phyloP scores from a whole-genome alignment of 2,797 vertebrate genomes.

The Neosilurus hyrtlii region DNA sequence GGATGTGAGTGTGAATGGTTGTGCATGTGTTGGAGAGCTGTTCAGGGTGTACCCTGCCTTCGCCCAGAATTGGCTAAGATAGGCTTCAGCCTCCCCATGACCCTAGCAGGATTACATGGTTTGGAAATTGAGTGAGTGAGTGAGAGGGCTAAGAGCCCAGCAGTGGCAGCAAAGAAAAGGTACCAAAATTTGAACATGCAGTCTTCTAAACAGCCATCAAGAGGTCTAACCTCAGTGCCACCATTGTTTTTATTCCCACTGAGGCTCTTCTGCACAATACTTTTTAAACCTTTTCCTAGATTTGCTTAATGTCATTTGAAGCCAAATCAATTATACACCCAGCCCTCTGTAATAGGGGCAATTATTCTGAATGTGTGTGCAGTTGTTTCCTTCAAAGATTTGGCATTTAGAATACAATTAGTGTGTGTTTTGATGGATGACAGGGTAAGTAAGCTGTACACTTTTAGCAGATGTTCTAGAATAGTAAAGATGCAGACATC shows the following conservation, averaged over 20 bases:
- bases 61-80: no score
- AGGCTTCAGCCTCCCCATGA: no score
- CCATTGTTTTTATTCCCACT: not conserved
- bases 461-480: not conserved
- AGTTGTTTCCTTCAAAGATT: not conserved
- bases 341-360: not conserved
- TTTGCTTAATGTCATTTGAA: slow-evolving; percentile 3
- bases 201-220: not conserved
- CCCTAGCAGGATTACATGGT: no score
- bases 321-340: not conserved
- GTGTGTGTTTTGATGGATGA: not conserved
- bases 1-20: no score
- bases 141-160: not conserved
- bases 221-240: not conserved
- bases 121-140: no score
- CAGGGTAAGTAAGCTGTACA: not conserved
- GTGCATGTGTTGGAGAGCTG: no score
- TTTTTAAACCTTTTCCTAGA: not conserved
- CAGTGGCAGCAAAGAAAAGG: not conserved
- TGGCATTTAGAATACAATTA: slow-evolving; percentile 6
- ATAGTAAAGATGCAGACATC: not conserved
- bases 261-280: not conserved
- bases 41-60: no score
- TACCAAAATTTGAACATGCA: not conserved
- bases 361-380: not conserved